Evolutionary conservation across 1,140 invertebrate species (phyloP), one percentile per base, ranked within the genome.

Genomic region (Condylostylus longicornis): DNA sequence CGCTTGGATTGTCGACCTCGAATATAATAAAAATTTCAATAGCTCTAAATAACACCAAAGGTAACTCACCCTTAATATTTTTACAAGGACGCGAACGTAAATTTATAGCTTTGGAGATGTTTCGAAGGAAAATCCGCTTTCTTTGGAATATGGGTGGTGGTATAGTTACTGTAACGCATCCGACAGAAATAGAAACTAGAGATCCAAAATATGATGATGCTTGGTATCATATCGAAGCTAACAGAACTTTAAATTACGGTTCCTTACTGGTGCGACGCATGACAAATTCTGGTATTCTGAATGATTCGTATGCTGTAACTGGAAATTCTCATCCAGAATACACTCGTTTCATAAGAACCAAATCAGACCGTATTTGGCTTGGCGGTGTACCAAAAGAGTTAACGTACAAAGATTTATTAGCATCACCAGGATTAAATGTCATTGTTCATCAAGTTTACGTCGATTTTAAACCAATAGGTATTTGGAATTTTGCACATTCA

Each of bases 401-500:
- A 66, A 49, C 48, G 17, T 37, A 40, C 10, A 52, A 49, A 22
- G 53, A 60, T 29, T 12, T 49, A n/a, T 44, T 50, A 43, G 48
- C 74, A 15, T 59, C 56, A 1, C 41, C 53, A 0, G 77, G 73
- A 2, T 56, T 80, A 5, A 67, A 72, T 15, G 86, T 82, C 0
- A 90, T 87, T 38, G 65, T 93, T 5, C 66, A 88, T 55, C 73
- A 82, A 42, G 62, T 91, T 0, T 68, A 69, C 40, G 62, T 88
- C 1, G 83, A 94, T 59, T 78, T 76, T 5, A 69, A 74, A 20
- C 74, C 70, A 0, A 63, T 95, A 30, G 89, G 90, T 0, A 64
- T 95, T 0, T 95, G 86, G 84, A 86, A 93, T 61, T 95, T 91
- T 53, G 41, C 62, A 2, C 64, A 67, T 20, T 69, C 75, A 39